Evolutionary conservation across 2,888 invertebrate genomes (phyloP).

Genomic region (Hylaea fasciaria): DNA sequence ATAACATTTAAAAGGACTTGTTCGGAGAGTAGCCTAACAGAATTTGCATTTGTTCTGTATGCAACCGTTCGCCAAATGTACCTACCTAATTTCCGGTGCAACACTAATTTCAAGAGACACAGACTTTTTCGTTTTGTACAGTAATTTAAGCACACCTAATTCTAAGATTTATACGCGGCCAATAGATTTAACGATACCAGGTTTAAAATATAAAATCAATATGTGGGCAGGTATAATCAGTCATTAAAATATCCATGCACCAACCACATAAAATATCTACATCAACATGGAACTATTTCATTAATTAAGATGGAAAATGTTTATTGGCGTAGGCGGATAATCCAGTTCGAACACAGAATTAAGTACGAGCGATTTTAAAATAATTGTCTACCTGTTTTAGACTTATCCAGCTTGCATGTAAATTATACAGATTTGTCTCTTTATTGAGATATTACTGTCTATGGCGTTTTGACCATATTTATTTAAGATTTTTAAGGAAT

Average conservation of each 20-base stretch:
- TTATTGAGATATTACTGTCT: constrained; percentile 5
- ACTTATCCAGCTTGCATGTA: constrained; percentile 51
- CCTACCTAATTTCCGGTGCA: neutral
- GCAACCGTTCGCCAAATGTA: neutral
- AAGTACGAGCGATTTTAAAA: constrained; percentile 57
- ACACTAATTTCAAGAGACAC: neutral
- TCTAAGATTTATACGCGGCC: constrained; percentile 8
- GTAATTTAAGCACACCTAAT: constrained; percentile 3
- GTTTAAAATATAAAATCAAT: constrained; percentile 32
- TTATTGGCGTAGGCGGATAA: constrained; percentile 64
- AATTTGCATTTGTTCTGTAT: neutral
- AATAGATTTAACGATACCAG: constrained; percentile 13
- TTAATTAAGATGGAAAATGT: constrained; percentile 68
- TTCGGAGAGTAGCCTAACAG: neutral
- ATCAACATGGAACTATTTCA: constrained; percentile 55
- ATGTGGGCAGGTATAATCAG: constrained; percentile 36
- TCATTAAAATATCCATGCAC: constrained; percentile 42
- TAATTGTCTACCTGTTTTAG: constrained; percentile 54
- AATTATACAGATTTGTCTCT: constrained; percentile 41
- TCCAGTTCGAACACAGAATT: constrained; percentile 61
- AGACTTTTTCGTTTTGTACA: neutral
- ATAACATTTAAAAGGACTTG: no score
- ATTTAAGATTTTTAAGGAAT: neutral
- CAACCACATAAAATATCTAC: constrained; percentile 41
- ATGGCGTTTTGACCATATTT: neutral